phyloP scores from a whole-genome alignment of 2,888 invertebrate genomes.

The Acleris sparsana region DNA sequence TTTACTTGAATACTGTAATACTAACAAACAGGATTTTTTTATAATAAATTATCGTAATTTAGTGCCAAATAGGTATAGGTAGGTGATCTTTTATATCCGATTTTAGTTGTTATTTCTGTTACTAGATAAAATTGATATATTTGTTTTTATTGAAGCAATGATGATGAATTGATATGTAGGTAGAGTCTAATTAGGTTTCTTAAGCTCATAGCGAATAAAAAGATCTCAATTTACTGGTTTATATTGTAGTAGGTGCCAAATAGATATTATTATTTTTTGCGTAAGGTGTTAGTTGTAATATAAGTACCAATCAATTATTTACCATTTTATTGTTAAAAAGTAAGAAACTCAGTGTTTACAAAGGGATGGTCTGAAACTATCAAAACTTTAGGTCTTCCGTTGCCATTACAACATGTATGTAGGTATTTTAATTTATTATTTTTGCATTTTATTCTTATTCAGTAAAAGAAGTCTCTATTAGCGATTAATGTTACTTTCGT shows the following conservation, averaged over 20 bases:
- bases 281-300: constrained; percentile 23
- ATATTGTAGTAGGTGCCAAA: constrained; percentile 29
- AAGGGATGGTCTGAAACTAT: constrained; percentile 21
- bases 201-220: constrained; percentile 27
- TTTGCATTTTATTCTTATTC: neutral
- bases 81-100: neutral
- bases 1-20: too few species aligned
- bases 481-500: neutral
- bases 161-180: neutral
- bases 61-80: constrained; percentile 25
- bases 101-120: constrained; percentile 19
- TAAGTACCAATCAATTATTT: constrained; percentile 16
- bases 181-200: constrained; percentile 6
- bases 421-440: constrained; percentile 12
- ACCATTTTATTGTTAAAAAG: constrained; percentile 22
- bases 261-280: constrained; percentile 18
- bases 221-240: constrained; percentile 33
- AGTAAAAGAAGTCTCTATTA: too few species aligned
- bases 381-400: constrained; percentile 35
- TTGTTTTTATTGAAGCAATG: constrained; percentile 7
- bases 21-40: too few species aligned
- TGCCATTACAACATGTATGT: constrained; percentile 8
- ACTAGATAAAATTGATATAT: constrained; percentile 16
- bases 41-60: neutral
- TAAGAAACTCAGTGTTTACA: constrained; percentile 14